Evolutionary conservation across 2,797 vertebrate species (phyloP), one percentile per base, ranked within the genome.

Genomic region (Tinamus major): DNA sequence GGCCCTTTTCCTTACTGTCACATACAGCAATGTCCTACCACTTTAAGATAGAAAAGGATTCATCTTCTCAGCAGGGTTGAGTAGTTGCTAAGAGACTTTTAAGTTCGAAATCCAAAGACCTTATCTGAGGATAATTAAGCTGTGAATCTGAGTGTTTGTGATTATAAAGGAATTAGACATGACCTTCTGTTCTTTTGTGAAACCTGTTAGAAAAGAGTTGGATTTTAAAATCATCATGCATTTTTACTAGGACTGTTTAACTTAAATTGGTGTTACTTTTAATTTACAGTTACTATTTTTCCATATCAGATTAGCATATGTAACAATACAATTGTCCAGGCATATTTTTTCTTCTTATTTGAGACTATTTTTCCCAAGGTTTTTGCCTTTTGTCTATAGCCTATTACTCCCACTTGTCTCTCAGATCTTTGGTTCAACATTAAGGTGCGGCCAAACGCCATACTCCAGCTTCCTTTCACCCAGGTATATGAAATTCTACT

Each of bases 111-210:
- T 77, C 35, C 56, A 33, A 48, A 94, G 75, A 64, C 81, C 81
- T 87, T 95, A 49, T 86, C 51, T 92, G 78, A 87, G 63, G 20
- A 53, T 68, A 92, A 85, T 86, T 87, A 82, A 70, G 9, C 41
- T 84, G n/a, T 64, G 79, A 89, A 77, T 85, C 74, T 82, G 61
- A 79, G 42, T 79, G 21, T 77, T 81, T 53, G 35, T 79, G 64
- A 65, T 93, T 89, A 53, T 61, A 67, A 82, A 89, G 61, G 79
- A 87, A 80, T 93, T 82, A 85, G 49, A 44, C 23, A 44, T 79
- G 85, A 79, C 65, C 48, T 76, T 68, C 64, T 94, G 88, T 86
- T 92, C 63, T 92, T 89, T 86, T 35, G 31, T 63, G n/a, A 77
- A 79, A 69, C n/a, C 39, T 70, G 37, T 79, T 71, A 89, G 31